Conservation (phyloP, 2,888 invertebrate species). For the Dysmachus trigonus region DNA sequence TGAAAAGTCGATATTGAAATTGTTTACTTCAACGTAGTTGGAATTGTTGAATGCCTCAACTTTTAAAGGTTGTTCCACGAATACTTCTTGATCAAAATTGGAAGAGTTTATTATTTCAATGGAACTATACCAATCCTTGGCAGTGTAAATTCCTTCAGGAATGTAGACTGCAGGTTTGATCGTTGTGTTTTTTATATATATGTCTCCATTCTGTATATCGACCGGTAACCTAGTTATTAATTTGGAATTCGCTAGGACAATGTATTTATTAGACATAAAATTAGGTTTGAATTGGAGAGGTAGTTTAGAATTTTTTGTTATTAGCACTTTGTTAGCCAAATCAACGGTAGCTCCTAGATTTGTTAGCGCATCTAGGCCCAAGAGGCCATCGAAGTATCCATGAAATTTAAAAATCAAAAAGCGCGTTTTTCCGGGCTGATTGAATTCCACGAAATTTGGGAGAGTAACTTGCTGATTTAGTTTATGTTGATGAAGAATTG, state of each 20-base stretch:
- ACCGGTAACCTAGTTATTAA: not conserved
- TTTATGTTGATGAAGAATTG: not conserved
- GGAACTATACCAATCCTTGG: constrained; percentile 43
- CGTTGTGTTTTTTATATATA: not conserved
- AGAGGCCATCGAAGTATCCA: not conserved
- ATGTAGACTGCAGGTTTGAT: constrained; percentile 35
- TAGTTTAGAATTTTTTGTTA: not conserved
- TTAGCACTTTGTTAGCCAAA: not conserved
- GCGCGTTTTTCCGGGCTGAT: not conserved
- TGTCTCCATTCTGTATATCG: not conserved
- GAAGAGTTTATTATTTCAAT: constrained; percentile 43
- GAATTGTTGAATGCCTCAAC: constrained; percentile 35
- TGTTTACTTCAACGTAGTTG: constrained; percentile 44
- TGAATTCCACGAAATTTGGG: not conserved
- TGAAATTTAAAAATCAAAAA: not conserved
- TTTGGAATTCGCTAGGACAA: not conserved
- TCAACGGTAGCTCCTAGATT: not conserved
- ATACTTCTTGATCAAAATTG: constrained; percentile 39
- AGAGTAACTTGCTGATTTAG: not conserved
- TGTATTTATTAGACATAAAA: not conserved
- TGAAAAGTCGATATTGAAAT: constrained; percentile 22
- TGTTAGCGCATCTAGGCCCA: not conserved
- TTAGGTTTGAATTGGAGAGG: not conserved
- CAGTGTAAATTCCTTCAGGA: constrained; percentile 44
- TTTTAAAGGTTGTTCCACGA: constrained; percentile 47